Percentiles rank a stretch among this genome's conserved stretches.
These are phyloP conservation scores for Eudyptes chrysolophus DNA, from an alignment of 2,113 vertebrate species.

Conservation along the genomic window DNA sequence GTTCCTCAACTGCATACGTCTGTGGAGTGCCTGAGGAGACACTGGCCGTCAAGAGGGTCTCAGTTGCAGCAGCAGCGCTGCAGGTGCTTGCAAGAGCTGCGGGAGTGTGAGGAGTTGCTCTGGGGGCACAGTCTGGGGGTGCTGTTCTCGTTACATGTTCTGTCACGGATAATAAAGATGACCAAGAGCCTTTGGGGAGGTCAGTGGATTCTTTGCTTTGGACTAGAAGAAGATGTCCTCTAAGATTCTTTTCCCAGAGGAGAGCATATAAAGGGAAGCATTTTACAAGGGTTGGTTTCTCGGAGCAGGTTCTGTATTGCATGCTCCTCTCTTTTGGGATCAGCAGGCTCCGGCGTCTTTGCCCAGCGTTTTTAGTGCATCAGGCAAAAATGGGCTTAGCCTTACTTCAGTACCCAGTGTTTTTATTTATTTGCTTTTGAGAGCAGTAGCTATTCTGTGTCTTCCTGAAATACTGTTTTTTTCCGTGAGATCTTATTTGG, in stretches of 20 bases:
- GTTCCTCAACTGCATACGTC: not conserved
- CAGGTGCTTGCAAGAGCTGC: rapidly evolving
- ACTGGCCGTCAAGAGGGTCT: rapidly evolving
- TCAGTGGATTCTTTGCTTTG: not conserved
- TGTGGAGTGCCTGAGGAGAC: rapidly evolving
- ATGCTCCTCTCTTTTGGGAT: not conserved
- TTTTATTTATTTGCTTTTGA: not conserved
- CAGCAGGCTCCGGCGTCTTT: not conserved
- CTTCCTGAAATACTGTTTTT: not conserved
- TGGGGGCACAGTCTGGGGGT: rapidly evolving
- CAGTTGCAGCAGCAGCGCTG: not conserved
- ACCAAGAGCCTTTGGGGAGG: not conserved
- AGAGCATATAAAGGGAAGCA: not conserved
- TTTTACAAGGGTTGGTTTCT: not conserved
- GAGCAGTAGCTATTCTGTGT: not conserved
- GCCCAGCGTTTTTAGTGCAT: not conserved
- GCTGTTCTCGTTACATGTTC: rapidly evolving
- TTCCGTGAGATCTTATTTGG: not conserved
- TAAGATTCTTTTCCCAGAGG: not conserved
- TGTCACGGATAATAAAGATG: not conserved
- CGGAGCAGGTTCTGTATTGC: not conserved
- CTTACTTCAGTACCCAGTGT: not conserved
- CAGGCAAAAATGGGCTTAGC: not conserved
- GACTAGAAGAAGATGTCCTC: not conserved
- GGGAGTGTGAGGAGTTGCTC: not conserved